Percentiles rank a stretch among this genome's conserved stretches.
Conservation (phyloP, 2,797 vertebrate species). For the Artibeus jamaicensis region DNA sequence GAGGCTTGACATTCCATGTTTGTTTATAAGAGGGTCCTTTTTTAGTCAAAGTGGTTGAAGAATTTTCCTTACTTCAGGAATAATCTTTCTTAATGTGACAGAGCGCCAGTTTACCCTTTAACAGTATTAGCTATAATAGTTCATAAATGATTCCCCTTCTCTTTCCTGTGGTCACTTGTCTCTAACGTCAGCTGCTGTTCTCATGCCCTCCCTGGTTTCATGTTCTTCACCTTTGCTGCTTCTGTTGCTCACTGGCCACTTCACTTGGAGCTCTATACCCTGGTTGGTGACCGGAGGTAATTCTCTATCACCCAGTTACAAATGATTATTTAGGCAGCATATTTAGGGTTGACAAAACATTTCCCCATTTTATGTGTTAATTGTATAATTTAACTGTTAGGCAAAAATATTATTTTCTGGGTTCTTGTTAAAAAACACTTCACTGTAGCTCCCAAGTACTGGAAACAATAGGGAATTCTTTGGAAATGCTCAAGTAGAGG, state of each 20-base stretch:
- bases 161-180: background rate
- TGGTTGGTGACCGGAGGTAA: background rate
- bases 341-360: background rate
- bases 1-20: background rate
- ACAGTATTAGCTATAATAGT: background rate
- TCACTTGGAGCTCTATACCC: background rate
- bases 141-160: background rate
- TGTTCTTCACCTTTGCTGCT: background rate
- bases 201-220: background rate
- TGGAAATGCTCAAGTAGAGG: background rate
- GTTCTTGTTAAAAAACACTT: background rate
- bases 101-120: background rate
- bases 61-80: background rate
- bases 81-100: background rate
- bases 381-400: slow-evolving; percentile 9
- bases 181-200: background rate
- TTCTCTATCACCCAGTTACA: background rate
- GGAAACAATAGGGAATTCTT: slow-evolving; percentile 27
- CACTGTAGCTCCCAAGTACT: background rate
- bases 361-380: background rate
- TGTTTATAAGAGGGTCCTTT: background rate
- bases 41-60: background rate
- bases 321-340: background rate
- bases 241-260: background rate
- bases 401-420: background rate